Base-by-base conservation (phyloP, 2,888 invertebrate genomes). In the Polia nebulosa region DNA sequence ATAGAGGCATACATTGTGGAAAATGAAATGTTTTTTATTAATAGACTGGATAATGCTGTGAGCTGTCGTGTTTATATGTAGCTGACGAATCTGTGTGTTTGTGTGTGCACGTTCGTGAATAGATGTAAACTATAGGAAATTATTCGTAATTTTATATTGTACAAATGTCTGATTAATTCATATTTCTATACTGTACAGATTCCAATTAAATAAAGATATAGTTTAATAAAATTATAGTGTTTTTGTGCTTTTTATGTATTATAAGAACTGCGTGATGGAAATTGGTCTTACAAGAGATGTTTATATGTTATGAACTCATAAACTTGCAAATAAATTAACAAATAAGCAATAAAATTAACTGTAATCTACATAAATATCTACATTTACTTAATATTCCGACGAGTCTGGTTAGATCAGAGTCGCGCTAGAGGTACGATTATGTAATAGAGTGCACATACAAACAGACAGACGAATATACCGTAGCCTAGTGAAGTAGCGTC, bases 1-100 rank as follows among this genome's bases (percentile, higher is more conserved):
- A 49, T 55, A 70, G 41, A 74, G 25, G 56, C 68, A 80, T 80
- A 83, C 72, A 82, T 76, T 59, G 64, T 78, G 74, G 73, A 76
- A 81, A 79, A 74, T 85, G 77, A 76, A 78, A 80, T 75, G 76
- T 81, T 84, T 85, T 58, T 84, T 83, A 82, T 78, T 49, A 74
- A 88, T 86, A 86, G 87, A 88, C 88, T 88, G 88, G 87, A 83
- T 80, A 79, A 78, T 74, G 88, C 88, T 89, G 88, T 85, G 85
- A 85, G 85, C 72, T 73, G 76, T 82, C 76, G 81, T 80, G 68
- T 81, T 62, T 76, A 69, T 74, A 69, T 66, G 29, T 83, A 84
- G 69, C 74, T 65, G 65, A 72, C 72, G 65, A 49, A 32, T 47
- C 57, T 69, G 82, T 74, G 60, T 72, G 82, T 76, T 63, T 77